Base-by-base conservation (phyloP, 2,888 invertebrate genomes). In the Homarus gammarus region DNA sequence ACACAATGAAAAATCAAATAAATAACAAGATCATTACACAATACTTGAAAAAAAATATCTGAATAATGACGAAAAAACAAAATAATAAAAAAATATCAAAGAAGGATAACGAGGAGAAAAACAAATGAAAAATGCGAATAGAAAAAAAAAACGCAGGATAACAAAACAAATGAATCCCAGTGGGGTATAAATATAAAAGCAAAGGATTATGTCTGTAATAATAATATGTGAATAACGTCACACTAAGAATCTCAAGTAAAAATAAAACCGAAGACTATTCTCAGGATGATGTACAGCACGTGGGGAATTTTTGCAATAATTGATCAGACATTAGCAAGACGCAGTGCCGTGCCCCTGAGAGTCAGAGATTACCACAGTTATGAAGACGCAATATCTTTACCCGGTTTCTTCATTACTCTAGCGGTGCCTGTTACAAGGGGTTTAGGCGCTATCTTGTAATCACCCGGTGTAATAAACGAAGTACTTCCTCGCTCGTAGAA, bases 401-500 rank as follows among this genome's bases (percentile, higher is more conserved):
- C 33, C 22, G 79, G 68, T 64, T 61, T 56, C 84, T 51, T 64
- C 86, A 70, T 64, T 49, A 36, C 51, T 78, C 49, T 36, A n/a
- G 78, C 84, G n/a, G 44, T 77, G 64, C 44, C 75, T 38, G 61
- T 77, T 64, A 77, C 77, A 78, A 49, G 56, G 56, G 49, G 51
- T 56, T 56, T 78, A 56, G 78, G 12, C 75, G 38, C 75, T 75
- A 75, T 75, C 75, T 75, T 49, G 75, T 75, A 75, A 75, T 75
- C 75, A 75, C 75, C 75, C 44, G 31, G 78, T 78, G 56, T 56
- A 38, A 51, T 81, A 56, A 51, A 56, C 56, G 81, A 72, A 83
- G 83, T 83, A 84, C 75, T 84, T 77, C 84, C 75, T 44, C 75
- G 61, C 84, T 84, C 84, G 75, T 84, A 77, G 84, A 77, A 84